These are phyloP conservation scores for Ips typographus DNA, from an alignment of 1,140 invertebrate species.

Conservation along the genomic window DNA sequence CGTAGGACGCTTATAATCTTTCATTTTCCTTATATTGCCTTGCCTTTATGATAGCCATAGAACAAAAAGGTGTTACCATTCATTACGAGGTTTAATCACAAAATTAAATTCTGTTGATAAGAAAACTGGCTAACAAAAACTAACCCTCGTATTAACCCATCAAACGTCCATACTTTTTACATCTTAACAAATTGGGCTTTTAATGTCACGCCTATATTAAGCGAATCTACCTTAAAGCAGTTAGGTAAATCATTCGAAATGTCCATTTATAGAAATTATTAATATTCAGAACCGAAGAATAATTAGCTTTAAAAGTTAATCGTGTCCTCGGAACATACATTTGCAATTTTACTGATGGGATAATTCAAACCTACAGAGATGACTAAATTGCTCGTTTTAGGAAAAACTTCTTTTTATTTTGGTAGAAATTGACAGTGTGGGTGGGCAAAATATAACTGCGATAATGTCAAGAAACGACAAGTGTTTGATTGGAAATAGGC, in stretches of 20 bases:
- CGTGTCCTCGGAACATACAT: constrained; percentile 12
- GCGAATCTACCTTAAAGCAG: constrained; percentile 16
- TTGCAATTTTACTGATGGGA: constrained; percentile 10
- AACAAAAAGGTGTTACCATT: background rate
- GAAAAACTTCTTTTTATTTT: constrained; percentile 3
- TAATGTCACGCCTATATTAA: constrained; percentile 30
- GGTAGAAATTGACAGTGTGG: constrained; percentile 3
- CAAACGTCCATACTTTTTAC: background rate
- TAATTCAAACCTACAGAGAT: constrained; percentile 17
- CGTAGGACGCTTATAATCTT: constrained; percentile 21
- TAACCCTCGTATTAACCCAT: constrained; percentile 8
- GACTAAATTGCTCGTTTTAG: constrained; percentile 16
- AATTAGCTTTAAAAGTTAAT: constrained; percentile 22
- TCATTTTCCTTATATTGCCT: constrained; percentile 21
- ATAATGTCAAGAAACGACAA: no score
- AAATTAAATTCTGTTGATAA: background rate
- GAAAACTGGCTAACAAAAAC: no score
- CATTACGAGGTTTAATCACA: background rate
- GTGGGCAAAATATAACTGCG: background rate
- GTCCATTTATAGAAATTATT: constrained; percentile 20
- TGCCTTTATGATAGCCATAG: constrained; percentile 15
- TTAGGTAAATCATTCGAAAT: constrained; percentile 21
- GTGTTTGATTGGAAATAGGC: background rate
- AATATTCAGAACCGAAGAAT: constrained; percentile 23
- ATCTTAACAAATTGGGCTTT: constrained; percentile 15